Evolutionary conservation across 2,113 vertebrate species (phyloP).

Genomic region (Colinus virginianus): DNA sequence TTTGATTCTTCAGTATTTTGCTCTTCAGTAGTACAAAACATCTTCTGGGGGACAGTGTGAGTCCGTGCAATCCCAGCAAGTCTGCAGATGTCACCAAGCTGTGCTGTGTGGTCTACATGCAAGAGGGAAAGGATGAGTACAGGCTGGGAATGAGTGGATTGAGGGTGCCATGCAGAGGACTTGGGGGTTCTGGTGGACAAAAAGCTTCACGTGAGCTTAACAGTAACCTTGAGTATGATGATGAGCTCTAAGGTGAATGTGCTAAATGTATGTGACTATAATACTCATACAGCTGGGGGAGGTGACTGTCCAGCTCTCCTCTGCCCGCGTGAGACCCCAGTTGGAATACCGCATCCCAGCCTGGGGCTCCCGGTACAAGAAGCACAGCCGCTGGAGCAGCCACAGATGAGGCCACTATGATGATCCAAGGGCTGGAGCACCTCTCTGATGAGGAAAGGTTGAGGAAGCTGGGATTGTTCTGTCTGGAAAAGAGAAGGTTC

Average conservation of each 20-base stretch:
- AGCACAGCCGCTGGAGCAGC: not conserved
- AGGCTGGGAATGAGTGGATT: not conserved
- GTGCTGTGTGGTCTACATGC: not conserved
- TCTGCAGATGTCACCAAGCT: not conserved
- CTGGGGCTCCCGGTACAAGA: not conserved
- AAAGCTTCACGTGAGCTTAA: not conserved
- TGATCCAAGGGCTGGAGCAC: not conserved
- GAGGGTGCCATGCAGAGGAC: not conserved
- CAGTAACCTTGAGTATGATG: too few relatives aligned
- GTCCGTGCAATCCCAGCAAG: not conserved
- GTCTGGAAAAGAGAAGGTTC: not conserved
- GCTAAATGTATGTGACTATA: too few relatives aligned
- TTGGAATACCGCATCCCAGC: not conserved
- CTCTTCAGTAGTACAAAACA: not conserved
- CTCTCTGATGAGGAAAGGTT: not conserved
- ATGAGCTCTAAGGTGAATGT: too few relatives aligned
- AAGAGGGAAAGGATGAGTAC: not conserved
- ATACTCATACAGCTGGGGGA: too few relatives aligned
- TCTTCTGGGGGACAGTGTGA: not conserved
- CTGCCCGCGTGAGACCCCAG: not conserved
- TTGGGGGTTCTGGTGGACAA: not conserved
- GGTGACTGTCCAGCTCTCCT: not conserved
- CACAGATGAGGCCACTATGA: not conserved
- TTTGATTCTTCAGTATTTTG: not conserved
- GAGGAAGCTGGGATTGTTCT: not conserved